These are phyloP conservation scores for Pristionchus arcanus DNA, from an alignment of 2,888 invertebrate species.

Conservation along the genomic window DNA sequence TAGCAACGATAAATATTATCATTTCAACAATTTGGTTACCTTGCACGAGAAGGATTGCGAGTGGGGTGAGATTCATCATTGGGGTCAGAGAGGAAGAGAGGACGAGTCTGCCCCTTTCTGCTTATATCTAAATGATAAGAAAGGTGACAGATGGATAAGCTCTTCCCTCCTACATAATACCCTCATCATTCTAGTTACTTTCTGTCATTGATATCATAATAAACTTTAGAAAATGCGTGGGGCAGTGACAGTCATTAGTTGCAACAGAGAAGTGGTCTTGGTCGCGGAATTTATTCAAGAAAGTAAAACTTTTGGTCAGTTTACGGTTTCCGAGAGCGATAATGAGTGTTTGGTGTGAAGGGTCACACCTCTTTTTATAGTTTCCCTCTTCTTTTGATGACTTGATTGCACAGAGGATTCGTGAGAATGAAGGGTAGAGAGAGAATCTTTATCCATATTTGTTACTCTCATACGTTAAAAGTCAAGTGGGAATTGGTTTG, in stretches of 20 bases:
- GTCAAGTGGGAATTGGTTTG: neutral
- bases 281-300: neutral
- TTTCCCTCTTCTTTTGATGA: neutral
- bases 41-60: neutral
- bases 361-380: slow-evolving; percentile 16
- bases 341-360: neutral
- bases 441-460: neutral
- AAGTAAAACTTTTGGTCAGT: neutral
- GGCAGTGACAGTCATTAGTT: neutral
- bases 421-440: neutral
- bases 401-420: neutral
- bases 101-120: neutral
- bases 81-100: slow-evolving; percentile 37
- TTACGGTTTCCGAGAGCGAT: neutral
- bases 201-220: neutral
- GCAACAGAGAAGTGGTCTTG: neutral
- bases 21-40: neutral
- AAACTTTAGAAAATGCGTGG: neutral
- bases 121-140: slow-evolving; percentile 18
- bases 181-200: neutral
- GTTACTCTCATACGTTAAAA: neutral
- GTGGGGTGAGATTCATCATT: slow-evolving; percentile 16
- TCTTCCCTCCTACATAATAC: neutral
- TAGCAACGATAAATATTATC: too few relatives aligned
- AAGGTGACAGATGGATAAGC: slow-evolving; percentile 38